Evolutionary conservation across 2,888 invertebrate genomes (phyloP).

Genomic region (Idaea straminata): DNA sequence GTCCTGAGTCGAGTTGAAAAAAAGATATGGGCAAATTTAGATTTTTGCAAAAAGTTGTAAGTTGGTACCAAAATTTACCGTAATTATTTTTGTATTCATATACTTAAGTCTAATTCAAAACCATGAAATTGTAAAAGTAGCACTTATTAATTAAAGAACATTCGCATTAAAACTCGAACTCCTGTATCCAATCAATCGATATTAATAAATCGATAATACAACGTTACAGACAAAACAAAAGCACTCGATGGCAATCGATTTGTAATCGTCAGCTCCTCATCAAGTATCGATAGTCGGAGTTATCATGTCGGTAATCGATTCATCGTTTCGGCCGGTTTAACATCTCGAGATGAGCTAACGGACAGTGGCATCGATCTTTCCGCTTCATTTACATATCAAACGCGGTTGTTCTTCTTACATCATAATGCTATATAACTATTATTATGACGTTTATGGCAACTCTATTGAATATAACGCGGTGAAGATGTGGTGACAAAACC

Average conservation of each 20-base stretch:
- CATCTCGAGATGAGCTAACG: constrained; percentile 10
- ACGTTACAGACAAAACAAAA: constrained; percentile 11
- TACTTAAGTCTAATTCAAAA: too few relatives aligned
- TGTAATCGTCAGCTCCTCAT: constrained; percentile 15
- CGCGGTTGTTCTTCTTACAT: constrained; percentile 46
- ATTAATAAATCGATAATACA: not conserved
- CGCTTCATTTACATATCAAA: constrained; percentile 53
- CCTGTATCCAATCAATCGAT: not conserved
- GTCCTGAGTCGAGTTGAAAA: too few relatives aligned
- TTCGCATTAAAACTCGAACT: not conserved
- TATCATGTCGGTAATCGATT: constrained; percentile 24
- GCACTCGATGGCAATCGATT: constrained; percentile 20
- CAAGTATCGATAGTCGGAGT: constrained; percentile 21
- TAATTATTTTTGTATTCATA: too few relatives aligned
- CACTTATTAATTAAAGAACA: too few relatives aligned
- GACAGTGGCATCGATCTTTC: constrained; percentile 31
- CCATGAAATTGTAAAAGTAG: too few relatives aligned
- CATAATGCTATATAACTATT: constrained; percentile 32
- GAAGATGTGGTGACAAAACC: constrained; percentile 1
- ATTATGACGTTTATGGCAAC: constrained; percentile 20
- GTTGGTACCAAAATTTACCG: too few relatives aligned
- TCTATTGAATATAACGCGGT: not conserved
- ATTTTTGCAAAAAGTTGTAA: too few relatives aligned
- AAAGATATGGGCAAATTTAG: too few relatives aligned
- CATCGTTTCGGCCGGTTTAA: constrained; percentile 17